phyloP scores from a whole-genome alignment of 2,888 invertebrate species.

The Graphium colonna region DNA sequence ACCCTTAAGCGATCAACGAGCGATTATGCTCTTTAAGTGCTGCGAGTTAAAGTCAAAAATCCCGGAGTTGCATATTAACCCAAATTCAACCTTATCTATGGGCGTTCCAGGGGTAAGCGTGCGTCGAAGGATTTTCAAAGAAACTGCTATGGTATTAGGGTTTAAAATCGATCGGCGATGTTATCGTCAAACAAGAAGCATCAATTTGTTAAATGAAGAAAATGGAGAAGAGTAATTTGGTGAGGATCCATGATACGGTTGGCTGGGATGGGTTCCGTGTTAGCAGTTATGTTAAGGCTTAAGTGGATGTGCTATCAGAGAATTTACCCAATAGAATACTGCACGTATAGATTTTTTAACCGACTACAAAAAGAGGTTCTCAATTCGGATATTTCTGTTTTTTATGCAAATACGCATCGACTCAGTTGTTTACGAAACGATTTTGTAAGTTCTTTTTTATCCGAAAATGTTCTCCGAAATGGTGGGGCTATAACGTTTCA shows the following conservation, averaged over 20 bases:
- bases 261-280: conserved; percentile 45
- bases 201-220: conserved; percentile 80
- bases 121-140: conserved; percentile 46
- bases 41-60: conserved; percentile 64
- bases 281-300: conserved; percentile 49
- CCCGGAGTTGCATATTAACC: conserved; percentile 46
- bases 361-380: no score
- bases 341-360: conserved; percentile 37
- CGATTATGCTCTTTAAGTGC: conserved; percentile 57
- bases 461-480: no score
- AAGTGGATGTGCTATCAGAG: conserved; percentile 2
- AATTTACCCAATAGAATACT: no score
- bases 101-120: conserved; percentile 47
- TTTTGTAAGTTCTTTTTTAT: no score
- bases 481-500: no score
- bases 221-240: conserved; percentile 71
- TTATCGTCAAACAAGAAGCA: conserved; percentile 49
- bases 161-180: conserved; percentile 36
- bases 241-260: conserved; percentile 54
- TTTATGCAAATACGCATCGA: neutral
- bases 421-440: no score
- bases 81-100: conserved; percentile 71
- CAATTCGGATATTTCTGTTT: conserved; percentile 25
- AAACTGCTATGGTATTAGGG: conserved; percentile 37
- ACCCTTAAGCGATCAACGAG: conserved; percentile 34